These are phyloP conservation scores for Dasyprocta punctata DNA, from an alignment of 2,113 vertebrate genomes.

Conservation along the genomic window DNA sequence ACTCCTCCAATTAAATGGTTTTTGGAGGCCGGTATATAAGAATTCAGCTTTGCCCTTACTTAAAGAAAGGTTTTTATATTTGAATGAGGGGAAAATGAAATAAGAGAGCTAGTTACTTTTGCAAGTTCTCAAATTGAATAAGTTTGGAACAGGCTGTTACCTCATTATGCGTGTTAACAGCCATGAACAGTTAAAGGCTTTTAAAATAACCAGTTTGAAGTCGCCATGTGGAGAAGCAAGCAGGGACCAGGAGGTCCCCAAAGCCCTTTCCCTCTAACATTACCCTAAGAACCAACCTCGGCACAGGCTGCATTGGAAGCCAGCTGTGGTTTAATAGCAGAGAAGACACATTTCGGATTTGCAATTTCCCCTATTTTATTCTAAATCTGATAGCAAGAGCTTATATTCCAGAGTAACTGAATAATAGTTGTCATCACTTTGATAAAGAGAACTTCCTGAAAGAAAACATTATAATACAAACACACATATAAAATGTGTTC, in stretches of 20 bases:
- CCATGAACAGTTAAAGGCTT: constrained; percentile 1
- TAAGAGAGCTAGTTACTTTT: neutral
- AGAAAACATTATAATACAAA: neutral
- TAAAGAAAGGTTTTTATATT: neutral
- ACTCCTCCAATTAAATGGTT: neutral
- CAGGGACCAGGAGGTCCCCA: neutral
- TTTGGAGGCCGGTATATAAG: neutral
- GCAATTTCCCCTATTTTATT: neutral
- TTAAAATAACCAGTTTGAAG: constrained; percentile 4
- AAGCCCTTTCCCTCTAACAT: neutral
- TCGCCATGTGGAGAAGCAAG: neutral
- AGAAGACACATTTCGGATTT: neutral
- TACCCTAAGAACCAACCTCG: neutral
- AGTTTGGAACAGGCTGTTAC: neutral
- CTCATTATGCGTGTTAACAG: constrained; percentile 2
- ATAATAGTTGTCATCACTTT: neutral
- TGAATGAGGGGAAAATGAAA: neutral
- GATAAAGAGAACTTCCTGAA: neutral
- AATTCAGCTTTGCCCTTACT: too few species aligned
- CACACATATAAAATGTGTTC: neutral
- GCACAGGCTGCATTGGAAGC: neutral
- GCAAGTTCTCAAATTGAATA: neutral
- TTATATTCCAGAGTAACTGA: neutral
- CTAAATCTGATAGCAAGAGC: neutral
- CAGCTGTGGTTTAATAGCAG: neutral